Evolutionary conservation across 2,888 invertebrate species (phyloP), one percentile per base, ranked within the genome.

Genomic region (Dromius quadrimaculatus): DNA sequence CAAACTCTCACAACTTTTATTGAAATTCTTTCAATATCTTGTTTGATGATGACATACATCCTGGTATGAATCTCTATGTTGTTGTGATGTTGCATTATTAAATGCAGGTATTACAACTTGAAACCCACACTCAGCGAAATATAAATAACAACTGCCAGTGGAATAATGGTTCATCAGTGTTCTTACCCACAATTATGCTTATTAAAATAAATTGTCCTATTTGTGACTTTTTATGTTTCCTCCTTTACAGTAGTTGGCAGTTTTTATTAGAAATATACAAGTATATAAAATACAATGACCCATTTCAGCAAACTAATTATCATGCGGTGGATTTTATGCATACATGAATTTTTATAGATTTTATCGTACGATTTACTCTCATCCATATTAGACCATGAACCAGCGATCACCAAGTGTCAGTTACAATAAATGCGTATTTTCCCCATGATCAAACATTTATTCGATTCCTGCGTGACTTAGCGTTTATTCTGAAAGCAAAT

Each of bases 1-100:
- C 15, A 11, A 15, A 54, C 50, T 54, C 50, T 54, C 50, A 54
- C 50, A 54, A 54, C 8, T 54, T 54, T 54, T 28, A 54, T 54
- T 11, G 50, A 54, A 54, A 54, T 54, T 54, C 50, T 54, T 54
- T 54, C 28, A 13, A 15, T 54, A 54, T 54, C 50, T 23, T 28
- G 28, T 28, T 8, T 23, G 8, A 28, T 23, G 8, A 15, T 6
- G 8, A 17, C 13, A 17, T 15, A 23, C 28, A 54, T 23, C 15
- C 11, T 54, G 50, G 50, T 15, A 54, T 28, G 28, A 54, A 54
- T 15, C 41, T 41, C 41, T 15, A 15, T 54, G 23, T 54, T 28
- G 50, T 19, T 54, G 15, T 9, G 50, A 15, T 41, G 41, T 54
- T 54, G 50, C 50, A 54, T 54, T 54, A 54, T 54, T 19, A 19